These are phyloP conservation scores for Mormyrus proboscirostris DNA, from an alignment of 2,797 vertebrate species.

Conservation along the genomic window DNA sequence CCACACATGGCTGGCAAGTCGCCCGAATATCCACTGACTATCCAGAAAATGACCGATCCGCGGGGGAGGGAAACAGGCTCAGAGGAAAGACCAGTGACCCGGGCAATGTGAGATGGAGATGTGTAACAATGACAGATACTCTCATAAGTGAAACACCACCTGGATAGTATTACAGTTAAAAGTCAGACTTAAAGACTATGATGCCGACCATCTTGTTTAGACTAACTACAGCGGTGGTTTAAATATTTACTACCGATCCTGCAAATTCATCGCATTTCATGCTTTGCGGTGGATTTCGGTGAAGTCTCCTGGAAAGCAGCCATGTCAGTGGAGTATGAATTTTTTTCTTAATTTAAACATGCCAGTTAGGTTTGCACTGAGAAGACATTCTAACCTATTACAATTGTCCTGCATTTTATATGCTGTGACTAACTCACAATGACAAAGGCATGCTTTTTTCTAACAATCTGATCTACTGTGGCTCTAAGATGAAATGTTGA, in stretches of 20 bases:
- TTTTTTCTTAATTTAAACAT: conserved; percentile 8
- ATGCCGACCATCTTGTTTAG: conserved; percentile 56
- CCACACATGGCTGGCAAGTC: conserved; percentile 17
- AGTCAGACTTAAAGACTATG: conserved; percentile 56
- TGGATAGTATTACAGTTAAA: conserved; percentile 54
- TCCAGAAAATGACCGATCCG: conserved; percentile 29
- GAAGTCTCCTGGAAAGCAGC: conserved; percentile 36
- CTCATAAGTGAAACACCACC: conserved; percentile 50
- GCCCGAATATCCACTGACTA: conserved; percentile 11
- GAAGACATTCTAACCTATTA: conserved; percentile 26
- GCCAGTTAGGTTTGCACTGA: conserved; percentile 9
- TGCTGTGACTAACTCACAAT: conserved; percentile 6
- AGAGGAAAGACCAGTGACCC: conserved; percentile 43
- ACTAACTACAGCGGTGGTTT: conserved; percentile 59
- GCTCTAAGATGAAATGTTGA: neutral
- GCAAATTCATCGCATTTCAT: conserved; percentile 18
- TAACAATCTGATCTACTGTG: neutral
- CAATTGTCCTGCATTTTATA: neutral
- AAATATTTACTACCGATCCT: conserved; percentile 46
- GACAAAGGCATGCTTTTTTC: neutral
- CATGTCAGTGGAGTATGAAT: conserved; percentile 38
- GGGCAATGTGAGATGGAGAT: conserved; percentile 46
- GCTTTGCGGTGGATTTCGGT: neutral
- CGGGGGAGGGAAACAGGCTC: neutral
- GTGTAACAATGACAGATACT: conserved; percentile 53